Conservation (phyloP, 2,113 vertebrate species). For the Notechis scutatus region DNA sequence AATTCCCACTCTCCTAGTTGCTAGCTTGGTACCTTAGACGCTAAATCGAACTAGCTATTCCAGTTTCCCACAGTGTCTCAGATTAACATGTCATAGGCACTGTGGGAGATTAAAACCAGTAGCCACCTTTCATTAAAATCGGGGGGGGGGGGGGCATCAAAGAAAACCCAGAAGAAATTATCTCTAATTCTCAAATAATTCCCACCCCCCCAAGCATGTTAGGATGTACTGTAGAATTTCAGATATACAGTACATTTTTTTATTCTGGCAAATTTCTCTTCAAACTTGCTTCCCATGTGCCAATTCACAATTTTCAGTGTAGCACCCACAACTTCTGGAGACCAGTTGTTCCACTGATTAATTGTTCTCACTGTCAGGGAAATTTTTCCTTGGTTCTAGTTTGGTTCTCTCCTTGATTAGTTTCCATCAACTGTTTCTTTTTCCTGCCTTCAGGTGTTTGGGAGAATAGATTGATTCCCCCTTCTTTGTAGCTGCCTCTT, state of each 20-base stretch:
- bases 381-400: background rate
- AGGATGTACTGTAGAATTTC: background rate
- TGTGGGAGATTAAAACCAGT: background rate
- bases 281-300: background rate
- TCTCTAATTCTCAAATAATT: background rate
- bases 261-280: background rate
- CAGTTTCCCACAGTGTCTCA: background rate
- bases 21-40: background rate
- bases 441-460: background rate
- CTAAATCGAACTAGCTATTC: background rate
- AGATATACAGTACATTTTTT: background rate
- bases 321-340: background rate
- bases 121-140: background rate
- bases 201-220: background rate
- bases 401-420: background rate
- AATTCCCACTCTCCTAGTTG: background rate
- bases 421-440: background rate
- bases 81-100: background rate
- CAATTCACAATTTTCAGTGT: background rate
- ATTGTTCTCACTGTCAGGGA: background rate
- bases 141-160: rapidly evolving
- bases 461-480: background rate
- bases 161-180: background rate
- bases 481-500: background rate
- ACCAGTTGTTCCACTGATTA: background rate